Percentiles rank a stretch among this genome's conserved stretches.
Evolutionary conservation across 35 echinoderm and acorn worm species (phyloP).

Genomic region (Acanthaster planci): DNA sequence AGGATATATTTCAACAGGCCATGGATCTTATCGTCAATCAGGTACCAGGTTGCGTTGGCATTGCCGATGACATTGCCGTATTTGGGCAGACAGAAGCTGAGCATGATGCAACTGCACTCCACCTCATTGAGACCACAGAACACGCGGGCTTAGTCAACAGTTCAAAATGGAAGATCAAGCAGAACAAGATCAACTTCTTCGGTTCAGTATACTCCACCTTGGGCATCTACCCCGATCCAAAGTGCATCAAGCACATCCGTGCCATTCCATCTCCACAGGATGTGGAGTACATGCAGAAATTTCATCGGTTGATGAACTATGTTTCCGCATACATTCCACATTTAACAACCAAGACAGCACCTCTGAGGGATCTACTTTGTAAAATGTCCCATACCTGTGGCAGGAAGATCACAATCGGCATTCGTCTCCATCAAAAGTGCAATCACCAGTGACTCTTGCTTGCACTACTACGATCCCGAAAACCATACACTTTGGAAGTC

Average conservation of each 20-base stretch:
- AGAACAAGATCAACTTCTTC: conserved; percentile 11
- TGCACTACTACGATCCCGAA: conserved; percentile 59
- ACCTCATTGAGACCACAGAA: conserved; percentile 22
- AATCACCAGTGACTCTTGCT: conserved; percentile 8
- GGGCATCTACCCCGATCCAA: conserved; percentile 36
- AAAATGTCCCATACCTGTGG: conserved; percentile 27
- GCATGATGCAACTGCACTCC: conserved; percentile 3
- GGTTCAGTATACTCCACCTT: background rate
- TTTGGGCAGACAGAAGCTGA: conserved; percentile 36
- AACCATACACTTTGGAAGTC: conserved; percentile 16
- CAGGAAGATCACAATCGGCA: conserved; percentile 24
- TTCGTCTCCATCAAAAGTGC: conserved; percentile 20
- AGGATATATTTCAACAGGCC: conserved; percentile 56
- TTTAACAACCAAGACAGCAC: background rate
- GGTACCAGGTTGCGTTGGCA: background rate
- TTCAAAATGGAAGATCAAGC: conserved; percentile 31
- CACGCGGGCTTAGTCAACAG: conserved; percentile 22
- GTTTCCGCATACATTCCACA: conserved; percentile 41
- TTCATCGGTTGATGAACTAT: conserved; percentile 48
- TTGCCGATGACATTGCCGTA: conserved; percentile 51
- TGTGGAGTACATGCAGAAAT: conserved; percentile 38
- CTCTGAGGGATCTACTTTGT: conserved; percentile 9
- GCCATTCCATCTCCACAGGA: conserved; percentile 32
- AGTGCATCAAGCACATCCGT: conserved; percentile 7
- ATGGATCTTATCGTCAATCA: conserved; percentile 57